These are phyloP conservation scores for Danaus plexippus DNA, from an alignment of 1,140 invertebrate genomes.

Conservation along the genomic window DNA sequence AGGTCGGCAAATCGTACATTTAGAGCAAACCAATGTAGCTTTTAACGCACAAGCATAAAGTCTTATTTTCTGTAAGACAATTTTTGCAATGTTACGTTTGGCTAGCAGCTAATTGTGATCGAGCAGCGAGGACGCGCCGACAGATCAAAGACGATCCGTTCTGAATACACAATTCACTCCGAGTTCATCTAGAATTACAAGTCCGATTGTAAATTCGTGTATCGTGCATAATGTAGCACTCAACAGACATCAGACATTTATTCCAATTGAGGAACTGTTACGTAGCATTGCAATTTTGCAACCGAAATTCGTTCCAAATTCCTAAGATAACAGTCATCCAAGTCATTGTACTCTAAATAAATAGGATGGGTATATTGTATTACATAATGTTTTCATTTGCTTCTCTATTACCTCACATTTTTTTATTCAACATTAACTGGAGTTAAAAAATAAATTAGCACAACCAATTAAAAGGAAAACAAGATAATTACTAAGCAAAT, in stretches of 20 bases:
- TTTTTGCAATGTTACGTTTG: constrained; percentile 19
- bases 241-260: constrained; percentile 2
- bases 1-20: constrained; percentile 7
- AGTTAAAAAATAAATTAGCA: too few species aligned
- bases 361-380: too few species aligned
- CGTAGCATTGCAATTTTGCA: too few species aligned
- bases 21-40: constrained; percentile 4
- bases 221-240: constrained; percentile 18
- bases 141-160: constrained; percentile 41
- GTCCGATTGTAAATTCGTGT: constrained; percentile 31
- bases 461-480: too few species aligned
- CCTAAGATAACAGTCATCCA: too few species aligned
- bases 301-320: too few species aligned
- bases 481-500: too few species aligned
- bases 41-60: constrained; percentile 13
- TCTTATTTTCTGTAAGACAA: constrained; percentile 6
- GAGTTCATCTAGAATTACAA: constrained; percentile 44
- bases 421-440: too few species aligned
- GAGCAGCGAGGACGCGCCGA: constrained; percentile 31
- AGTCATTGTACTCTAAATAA: too few species aligned
- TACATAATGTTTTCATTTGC: too few species aligned
- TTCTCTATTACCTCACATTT: too few species aligned
- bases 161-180: constrained; percentile 47
- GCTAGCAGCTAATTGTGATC: constrained; percentile 20
- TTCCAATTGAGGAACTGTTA: background rate